Evolutionary conservation across 2,797 vertebrate genomes (phyloP), one percentile per base, ranked within the genome.

Genomic region (Catharus ustulatus): DNA sequence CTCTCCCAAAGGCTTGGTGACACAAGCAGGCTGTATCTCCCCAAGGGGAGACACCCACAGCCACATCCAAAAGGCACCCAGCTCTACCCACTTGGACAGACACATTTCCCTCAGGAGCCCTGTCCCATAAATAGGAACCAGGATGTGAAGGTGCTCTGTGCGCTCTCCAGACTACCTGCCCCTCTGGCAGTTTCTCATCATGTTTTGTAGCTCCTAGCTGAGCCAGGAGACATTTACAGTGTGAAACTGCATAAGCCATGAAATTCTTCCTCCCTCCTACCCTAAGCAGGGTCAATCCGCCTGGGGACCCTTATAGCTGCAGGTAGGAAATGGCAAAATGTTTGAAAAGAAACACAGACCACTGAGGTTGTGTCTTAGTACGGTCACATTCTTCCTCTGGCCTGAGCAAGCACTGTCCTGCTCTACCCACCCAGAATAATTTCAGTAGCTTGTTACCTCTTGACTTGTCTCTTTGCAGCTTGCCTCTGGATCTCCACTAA

Each of bases 41-140:
- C 9, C 0, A 2, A 10, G 38, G 10, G 21, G 15, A 78, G 52
- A 59, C 15, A 21, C 8, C 29, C 1, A 5, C 1, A 0, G 2
- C 22, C 1, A 1, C 27, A 34, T 36, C 32, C 0, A 2, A 48
- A 13, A 49, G 30, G 11, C 20, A 55, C 29, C 19, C 2, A 10
- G 16, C 52, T 82, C 42, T 76, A 61, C 22, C 30, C 18, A 30
- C 26, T n/a, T 6, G 7, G 55, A 23, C 13, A 66, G 59, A 36
- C 3, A 1, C 1, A 2, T 48, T 4, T 7, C 20, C 22, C 40
- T 66, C 24, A 59, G 32, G 40, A 85, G 10, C 24, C 32, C 19
- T 3, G 4, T 48, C 45, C n/a, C 10, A 4, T 51, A 43, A 48
- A 7, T 8, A 5, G 29, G 36, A 86, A 55, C 42, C 1, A 15